Conservation (phyloP, 2,797 vertebrate genomes). For the Zalophus californianus region DNA sequence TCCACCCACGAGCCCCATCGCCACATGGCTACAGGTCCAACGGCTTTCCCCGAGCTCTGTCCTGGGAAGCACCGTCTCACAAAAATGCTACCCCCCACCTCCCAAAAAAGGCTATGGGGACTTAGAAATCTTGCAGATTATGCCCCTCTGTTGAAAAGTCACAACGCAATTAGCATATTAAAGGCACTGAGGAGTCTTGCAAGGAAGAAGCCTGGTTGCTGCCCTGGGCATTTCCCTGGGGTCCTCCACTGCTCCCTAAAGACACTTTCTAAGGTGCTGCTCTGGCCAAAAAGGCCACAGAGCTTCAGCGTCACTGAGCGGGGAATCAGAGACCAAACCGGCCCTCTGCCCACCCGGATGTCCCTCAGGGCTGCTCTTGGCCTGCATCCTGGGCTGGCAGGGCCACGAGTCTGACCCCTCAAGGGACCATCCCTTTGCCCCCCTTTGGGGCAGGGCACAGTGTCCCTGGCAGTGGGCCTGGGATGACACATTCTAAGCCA, state of each 20-base stretch:
- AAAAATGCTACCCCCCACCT: background rate
- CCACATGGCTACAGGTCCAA: accelerated
- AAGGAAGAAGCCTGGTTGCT: background rate
- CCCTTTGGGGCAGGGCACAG: background rate
- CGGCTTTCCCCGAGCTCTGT: background rate
- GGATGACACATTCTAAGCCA: background rate
- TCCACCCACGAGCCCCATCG: accelerated
- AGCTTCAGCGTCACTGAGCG: background rate
- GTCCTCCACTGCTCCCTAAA: background rate
- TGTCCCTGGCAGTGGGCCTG: background rate
- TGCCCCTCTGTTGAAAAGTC: background rate
- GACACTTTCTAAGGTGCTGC: background rate
- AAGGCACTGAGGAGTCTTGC: background rate
- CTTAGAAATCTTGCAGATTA: background rate
- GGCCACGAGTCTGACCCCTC: background rate
- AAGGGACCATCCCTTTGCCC: background rate
- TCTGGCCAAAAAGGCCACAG: background rate
- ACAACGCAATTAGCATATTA: background rate
- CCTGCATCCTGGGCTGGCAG: background rate
- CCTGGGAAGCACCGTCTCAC: background rate
- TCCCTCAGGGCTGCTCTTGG: background rate
- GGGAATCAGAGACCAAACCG: background rate
- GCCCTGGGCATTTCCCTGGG: background rate
- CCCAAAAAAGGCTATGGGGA: accelerated
- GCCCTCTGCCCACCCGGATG: background rate